Conservation (phyloP, 2,888 invertebrate species). For the Pandemis heparana region DNA sequence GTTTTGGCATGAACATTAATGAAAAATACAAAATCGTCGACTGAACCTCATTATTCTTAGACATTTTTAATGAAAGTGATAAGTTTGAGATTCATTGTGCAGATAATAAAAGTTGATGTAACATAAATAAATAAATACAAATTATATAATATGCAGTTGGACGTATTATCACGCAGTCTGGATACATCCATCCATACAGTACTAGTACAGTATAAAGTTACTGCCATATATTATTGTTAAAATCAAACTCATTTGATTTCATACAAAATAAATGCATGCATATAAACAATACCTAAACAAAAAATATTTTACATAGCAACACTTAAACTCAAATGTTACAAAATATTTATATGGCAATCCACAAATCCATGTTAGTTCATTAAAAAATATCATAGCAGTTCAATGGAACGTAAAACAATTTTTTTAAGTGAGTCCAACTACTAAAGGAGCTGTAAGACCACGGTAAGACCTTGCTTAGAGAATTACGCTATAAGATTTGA, state of each 20-base stretch:
- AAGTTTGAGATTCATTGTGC: background rate
- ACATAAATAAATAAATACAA: background rate
- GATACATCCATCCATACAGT: too few relatives aligned
- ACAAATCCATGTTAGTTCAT: background rate
- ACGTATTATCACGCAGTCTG: too few relatives aligned
- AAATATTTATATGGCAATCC: background rate
- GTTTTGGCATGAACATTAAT: constrained; percentile 3
- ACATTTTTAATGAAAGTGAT: too few relatives aligned
- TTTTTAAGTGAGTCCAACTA: too few relatives aligned
- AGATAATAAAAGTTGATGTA: background rate
- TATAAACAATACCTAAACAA: background rate
- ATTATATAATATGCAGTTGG: background rate
- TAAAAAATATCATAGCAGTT: background rate
- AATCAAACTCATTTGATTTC: background rate
- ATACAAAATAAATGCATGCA: background rate
- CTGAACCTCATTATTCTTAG: background rate
- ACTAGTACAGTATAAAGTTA: background rate
- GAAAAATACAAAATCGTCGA: background rate
- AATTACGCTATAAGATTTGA: too few relatives aligned
- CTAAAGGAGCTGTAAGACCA: too few relatives aligned
- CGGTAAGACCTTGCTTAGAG: too few relatives aligned
- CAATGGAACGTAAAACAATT: too few relatives aligned
- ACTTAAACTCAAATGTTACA: background rate
- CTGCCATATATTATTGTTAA: background rate
- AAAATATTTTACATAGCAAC: background rate